Evolutionary conservation across 2,113 vertebrate genomes (phyloP).

Genomic region (Microcebus jonahi): DNA sequence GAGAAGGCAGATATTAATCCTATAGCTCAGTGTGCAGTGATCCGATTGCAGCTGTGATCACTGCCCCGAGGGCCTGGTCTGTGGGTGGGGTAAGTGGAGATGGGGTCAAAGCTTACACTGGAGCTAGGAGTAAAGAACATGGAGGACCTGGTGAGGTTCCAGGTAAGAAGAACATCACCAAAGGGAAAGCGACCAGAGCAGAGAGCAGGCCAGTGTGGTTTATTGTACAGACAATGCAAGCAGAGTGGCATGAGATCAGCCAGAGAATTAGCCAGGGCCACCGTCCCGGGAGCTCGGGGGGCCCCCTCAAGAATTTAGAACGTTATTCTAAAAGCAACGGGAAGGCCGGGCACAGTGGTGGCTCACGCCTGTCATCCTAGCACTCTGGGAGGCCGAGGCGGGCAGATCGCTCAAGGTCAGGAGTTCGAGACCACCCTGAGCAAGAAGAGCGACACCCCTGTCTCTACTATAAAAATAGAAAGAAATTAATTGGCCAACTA

Average conservation of each 20-base stretch:
- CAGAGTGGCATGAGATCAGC: accelerated
- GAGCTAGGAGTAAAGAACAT: neutral
- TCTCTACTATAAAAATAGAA: too few relatives aligned
- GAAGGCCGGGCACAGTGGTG: neutral
- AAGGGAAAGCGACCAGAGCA: neutral
- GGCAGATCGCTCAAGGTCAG: too few relatives aligned
- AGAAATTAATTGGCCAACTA: too few relatives aligned
- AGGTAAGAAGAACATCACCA: neutral
- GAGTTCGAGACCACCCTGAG: too few relatives aligned
- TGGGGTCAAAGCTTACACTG: neutral
- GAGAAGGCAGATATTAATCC: neutral
- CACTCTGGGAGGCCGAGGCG: too few relatives aligned
- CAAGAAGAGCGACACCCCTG: too few relatives aligned
- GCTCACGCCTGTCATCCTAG: too few relatives aligned
- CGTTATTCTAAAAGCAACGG: neutral
- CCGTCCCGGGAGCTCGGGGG: neutral
- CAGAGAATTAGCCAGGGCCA: neutral
- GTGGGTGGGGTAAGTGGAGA: neutral
- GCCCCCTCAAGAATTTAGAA: neutral
- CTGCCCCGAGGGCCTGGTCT: neutral
- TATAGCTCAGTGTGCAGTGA: neutral
- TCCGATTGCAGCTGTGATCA: neutral
- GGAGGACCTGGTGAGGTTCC: neutral
- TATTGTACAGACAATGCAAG: neutral
- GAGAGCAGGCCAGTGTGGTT: neutral